These are phyloP conservation scores for Paelopatides confundens DNA, from an alignment of 53 echinoderm and acorn worm species.

Conservation along the genomic window DNA sequence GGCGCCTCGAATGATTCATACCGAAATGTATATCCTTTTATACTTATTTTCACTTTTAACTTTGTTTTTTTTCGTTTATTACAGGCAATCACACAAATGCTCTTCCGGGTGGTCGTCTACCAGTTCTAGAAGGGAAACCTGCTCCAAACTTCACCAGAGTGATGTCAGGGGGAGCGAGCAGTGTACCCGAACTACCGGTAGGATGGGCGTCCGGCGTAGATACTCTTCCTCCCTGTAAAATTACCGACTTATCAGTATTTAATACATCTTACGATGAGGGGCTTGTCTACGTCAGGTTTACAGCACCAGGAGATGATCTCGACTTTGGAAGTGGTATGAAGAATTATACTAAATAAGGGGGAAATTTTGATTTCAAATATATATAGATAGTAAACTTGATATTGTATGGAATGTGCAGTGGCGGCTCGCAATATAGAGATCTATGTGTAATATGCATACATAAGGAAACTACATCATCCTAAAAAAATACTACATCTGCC, in stretches of 20 bases:
- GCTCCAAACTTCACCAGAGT: constrained; percentile 11
- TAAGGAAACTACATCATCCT: too few relatives aligned
- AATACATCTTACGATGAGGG: neutral
- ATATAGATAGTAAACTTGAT: too few relatives aligned
- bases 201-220: neutral
- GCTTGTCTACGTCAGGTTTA: neutral
- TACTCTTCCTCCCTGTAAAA: neutral
- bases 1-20: too few relatives aligned
- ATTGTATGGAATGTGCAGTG: too few relatives aligned
- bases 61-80: neutral
- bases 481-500: too few relatives aligned
- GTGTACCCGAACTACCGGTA: neutral
- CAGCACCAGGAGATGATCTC: constrained; percentile 25
- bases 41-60: too few relatives aligned
- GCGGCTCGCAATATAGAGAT: too few relatives aligned
- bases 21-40: too few relatives aligned
- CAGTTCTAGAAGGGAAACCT: neutral
- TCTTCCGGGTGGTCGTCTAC: neutral
- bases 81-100: neutral
- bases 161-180: neutral
- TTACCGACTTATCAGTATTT: neutral
- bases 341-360: too few relatives aligned
- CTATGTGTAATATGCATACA: too few relatives aligned
- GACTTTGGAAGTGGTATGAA: constrained; percentile 9
- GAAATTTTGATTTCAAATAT: too few relatives aligned